Evolutionary conservation across 1,140 invertebrate genomes (phyloP), one percentile per base, ranked within the genome.

Genomic region (Leptinotarsa defecta): DNA sequence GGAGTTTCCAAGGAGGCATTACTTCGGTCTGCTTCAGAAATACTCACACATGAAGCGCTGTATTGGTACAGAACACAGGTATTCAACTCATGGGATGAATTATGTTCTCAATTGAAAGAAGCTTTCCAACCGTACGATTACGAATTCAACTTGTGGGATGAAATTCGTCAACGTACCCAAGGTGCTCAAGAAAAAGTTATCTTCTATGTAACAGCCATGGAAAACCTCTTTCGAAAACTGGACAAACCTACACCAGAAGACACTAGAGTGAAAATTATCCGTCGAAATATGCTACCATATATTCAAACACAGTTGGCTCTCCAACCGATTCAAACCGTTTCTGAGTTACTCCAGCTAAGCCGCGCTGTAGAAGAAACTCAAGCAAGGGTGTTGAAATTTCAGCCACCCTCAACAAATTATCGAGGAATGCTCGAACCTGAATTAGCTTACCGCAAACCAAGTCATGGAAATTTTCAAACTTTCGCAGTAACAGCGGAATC

Each of bases 131-230:
- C 64, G 20, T 20, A 65, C 20, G 64, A 65, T 20, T 65, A 65
- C 20, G 63, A 65, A 27, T 22, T n/a, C 17, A 15, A 13, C 4
- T 17, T 65, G 3, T 65, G n/a, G 64, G 64, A 24, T 34, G 64
- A 65, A 65, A 65, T 65, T 65, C 64, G 64, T 15, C 64, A 22
- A 13, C 20, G 64, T 17, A 65, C 64, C 11, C 64, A 65, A 65
- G 64, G 64, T 24, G 17, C 64, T 0, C 64, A 65, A 13, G 4
- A 65, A 22, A 17, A 65, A 34, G 64, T 65, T 22, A 34, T 65
- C 27, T n/a, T n/a, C 11, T 22, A 24, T 57, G 0, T 57, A 17
- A 5, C 52, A 19, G 11, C n/a, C 13, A 17, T 3, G 52, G 3
- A 57, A 1, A 20, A 65, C 2, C n/a, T 65, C 1, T 65, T 65